Percentiles rank a stretch among this genome's conserved stretches.
These are phyloP conservation scores for Coptotermes formosanus DNA, from an alignment of 1,140 invertebrate species.

Conservation along the genomic window DNA sequence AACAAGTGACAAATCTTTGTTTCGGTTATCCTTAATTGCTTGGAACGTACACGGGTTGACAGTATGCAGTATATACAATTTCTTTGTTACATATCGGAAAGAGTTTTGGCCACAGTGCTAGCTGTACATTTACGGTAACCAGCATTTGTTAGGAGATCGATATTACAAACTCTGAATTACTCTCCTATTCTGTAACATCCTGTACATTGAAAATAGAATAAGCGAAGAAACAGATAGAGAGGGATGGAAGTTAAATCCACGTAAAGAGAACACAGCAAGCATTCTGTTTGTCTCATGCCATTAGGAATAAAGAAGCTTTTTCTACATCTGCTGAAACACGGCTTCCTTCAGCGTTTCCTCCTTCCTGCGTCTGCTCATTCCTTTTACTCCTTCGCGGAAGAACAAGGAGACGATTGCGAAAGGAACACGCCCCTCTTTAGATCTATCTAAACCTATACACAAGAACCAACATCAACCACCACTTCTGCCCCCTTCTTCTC, in stretches of 20 bases:
- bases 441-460: constrained; percentile 13
- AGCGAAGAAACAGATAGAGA: neutral
- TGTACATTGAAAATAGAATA: neutral
- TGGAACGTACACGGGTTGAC: too few relatives aligned
- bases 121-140: too few relatives aligned
- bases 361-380: neutral
- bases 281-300: neutral
- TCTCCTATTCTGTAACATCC: neutral
- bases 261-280: constrained; percentile 1
- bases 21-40: too few relatives aligned
- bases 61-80: too few relatives aligned
- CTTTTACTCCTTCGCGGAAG: neutral
- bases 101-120: too few relatives aligned
- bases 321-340: neutral
- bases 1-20: too few relatives aligned
- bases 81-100: too few relatives aligned
- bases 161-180: neutral
- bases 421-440: constrained; percentile 9
- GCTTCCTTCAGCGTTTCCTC: neutral
- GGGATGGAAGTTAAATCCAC: neutral
- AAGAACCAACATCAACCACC: neutral
- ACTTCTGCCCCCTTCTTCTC: neutral
- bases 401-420: neutral
- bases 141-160: too few relatives aligned
- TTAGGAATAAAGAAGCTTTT: constrained; percentile 4